Evolutionary conservation across 2,797 vertebrate species (phyloP).

Genomic region (Gallirallus australis): DNA sequence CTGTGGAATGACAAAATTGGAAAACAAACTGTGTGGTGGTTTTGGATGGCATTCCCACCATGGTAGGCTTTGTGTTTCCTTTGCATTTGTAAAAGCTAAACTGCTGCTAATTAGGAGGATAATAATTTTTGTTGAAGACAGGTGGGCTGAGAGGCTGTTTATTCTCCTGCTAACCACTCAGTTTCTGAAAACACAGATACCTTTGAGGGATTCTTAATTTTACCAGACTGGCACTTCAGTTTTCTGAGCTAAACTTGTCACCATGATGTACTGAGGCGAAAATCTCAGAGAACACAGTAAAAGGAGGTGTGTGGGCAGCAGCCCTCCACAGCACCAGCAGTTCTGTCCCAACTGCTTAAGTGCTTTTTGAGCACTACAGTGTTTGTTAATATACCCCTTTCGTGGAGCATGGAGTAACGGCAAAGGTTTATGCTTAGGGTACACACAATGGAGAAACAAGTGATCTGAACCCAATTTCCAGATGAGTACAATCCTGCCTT

Average conservation of each 20-base stretch:
- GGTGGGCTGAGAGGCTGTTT: background rate
- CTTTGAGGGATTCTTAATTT: background rate
- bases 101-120: background rate
- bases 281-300: background rate
- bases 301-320: background rate
- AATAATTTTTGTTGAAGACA: slow-evolving; percentile 9
- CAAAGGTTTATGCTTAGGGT: background rate
- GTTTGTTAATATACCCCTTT: background rate
- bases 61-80: background rate
- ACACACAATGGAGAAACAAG: background rate
- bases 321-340: background rate
- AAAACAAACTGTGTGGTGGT: slow-evolving; percentile 31
- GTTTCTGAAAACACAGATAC: background rate
- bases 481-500: background rate
- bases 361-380: background rate
- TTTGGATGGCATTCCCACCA: slow-evolving; percentile 4
- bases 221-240: background rate
- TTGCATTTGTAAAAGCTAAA: background rate
- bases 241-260: slow-evolving; percentile 9
- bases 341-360: background rate
- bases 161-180: background rate
- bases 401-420: background rate
- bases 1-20: slow-evolving; percentile 33
- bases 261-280: background rate
- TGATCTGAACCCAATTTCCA: background rate